Conservation (phyloP, 2,113 vertebrate species). For the Macquaria australasica region DNA sequence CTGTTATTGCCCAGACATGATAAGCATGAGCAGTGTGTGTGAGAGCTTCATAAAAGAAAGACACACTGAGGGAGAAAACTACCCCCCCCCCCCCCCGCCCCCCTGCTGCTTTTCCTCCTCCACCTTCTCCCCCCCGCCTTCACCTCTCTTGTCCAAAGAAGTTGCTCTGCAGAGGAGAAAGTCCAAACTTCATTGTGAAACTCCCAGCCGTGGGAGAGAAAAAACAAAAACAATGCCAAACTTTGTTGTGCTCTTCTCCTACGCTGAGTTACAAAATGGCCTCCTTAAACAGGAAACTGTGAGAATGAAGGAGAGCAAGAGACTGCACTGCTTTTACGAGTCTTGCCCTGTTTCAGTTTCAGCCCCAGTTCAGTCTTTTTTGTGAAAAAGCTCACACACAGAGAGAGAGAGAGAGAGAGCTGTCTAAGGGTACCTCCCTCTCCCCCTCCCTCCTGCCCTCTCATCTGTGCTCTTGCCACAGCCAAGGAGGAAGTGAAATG, state of each 20-base stretch:
- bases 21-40: constrained; percentile 43
- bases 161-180: constrained; percentile 77
- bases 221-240: constrained; percentile 65
- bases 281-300: constrained; percentile 83
- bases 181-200: constrained; percentile 77
- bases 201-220: constrained; percentile 30
- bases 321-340: constrained; percentile 82
- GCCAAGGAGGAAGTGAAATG: constrained; percentile 81
- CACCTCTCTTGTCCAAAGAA: constrained; percentile 50
- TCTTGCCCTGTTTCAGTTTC: constrained; percentile 86
- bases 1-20: constrained; percentile 57
- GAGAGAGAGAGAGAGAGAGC: constrained; percentile 26
- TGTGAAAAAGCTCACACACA: constrained; percentile 52
- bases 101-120: constrained; percentile 39
- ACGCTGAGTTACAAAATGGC: constrained; percentile 84
- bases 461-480: constrained; percentile 58
- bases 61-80: constrained; percentile 20
- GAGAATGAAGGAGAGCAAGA: constrained; percentile 74
- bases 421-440: constrained; percentile 76
- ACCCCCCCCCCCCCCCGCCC: constrained; percentile 11
- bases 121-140: constrained; percentile 17
- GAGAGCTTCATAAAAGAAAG: constrained; percentile 35
- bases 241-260: constrained; percentile 68
- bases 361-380: constrained; percentile 72
- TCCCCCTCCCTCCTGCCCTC: constrained; percentile 67